Conservation (phyloP, 2,888 invertebrate species). For the Erannis defoliaria region DNA sequence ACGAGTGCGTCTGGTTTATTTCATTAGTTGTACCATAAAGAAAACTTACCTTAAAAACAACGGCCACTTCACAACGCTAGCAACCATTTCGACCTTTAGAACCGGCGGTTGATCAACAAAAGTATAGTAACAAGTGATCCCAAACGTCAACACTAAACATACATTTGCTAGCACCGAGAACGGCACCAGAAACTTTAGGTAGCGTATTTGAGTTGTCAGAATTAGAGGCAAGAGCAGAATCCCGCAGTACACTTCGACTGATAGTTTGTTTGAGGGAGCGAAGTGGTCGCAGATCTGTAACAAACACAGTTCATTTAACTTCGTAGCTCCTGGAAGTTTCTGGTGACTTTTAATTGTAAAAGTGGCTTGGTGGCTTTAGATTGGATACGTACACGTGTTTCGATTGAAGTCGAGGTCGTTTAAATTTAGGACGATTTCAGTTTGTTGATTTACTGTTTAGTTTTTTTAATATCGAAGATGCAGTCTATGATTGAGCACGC, state of each 20-base stretch:
- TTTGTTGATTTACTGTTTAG: not conserved
- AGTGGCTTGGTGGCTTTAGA: not conserved
- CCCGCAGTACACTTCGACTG: slow-evolving; percentile 88
- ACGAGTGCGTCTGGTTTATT: too few species aligned
- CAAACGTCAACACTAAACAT: slow-evolving; percentile 91
- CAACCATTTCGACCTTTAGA: slow-evolving; percentile 65
- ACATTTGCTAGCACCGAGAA: slow-evolving; percentile 95
- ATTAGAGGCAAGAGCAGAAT: slow-evolving; percentile 89
- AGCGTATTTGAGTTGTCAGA: slow-evolving; percentile 89
- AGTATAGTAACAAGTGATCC: slow-evolving; percentile 93
- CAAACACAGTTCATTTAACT: slow-evolving; percentile 19
- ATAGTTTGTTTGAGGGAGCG: slow-evolving; percentile 68
- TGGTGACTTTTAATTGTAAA: not conserved
- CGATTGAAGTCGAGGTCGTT: not conserved
- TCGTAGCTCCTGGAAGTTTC: not conserved
- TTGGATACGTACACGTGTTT: not conserved
- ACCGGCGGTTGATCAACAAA: slow-evolving; percentile 82
- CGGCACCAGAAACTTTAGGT: slow-evolving; percentile 94
- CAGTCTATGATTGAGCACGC: too few species aligned
- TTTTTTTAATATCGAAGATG: too few species aligned
- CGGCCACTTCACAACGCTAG: slow-evolving; percentile 88
- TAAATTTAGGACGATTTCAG: not conserved
- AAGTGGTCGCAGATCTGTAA: slow-evolving; percentile 85
- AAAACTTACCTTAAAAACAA: slow-evolving; percentile 91
- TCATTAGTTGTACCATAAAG: too few species aligned